A percentile compares a stretch with the other conserved stretches of the same genome.
These are phyloP conservation scores for Trimorus sp. DNA, from an alignment of 2,888 invertebrate genomes.

Conservation along the genomic window DNA sequence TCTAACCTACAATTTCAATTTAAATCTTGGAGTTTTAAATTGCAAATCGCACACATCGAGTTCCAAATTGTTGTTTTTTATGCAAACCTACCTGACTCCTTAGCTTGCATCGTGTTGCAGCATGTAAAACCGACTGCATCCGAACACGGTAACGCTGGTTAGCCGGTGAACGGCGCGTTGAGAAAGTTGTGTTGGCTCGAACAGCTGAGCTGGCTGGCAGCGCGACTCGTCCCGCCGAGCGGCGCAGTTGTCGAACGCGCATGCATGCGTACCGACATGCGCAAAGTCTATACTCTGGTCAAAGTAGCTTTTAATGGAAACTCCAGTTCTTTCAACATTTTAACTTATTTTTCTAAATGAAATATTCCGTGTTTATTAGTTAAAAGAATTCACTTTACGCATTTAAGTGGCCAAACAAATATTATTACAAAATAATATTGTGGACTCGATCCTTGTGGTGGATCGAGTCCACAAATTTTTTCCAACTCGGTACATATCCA, in stretches of 20 bases:
- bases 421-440: no score
- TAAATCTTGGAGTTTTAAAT: background rate
- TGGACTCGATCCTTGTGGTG: no score
- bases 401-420: no score
- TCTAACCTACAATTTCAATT: background rate
- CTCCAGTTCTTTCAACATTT: background rate
- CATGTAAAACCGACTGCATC: background rate
- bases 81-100: background rate
- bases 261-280: background rate
- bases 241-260: background rate
- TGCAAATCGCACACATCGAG: background rate
- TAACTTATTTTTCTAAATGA: no score
- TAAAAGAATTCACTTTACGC: no score
- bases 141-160: background rate
- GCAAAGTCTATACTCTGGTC: background rate
- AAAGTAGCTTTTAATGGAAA: background rate
- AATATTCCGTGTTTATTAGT: no score
- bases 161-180: background rate
- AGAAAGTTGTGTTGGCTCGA: background rate
- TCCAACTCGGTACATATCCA: no score
- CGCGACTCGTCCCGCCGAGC: background rate
- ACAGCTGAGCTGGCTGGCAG: slow-evolving; percentile 2
- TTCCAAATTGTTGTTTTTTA: background rate
- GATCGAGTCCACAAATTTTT: no score
- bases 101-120: no score